phyloP scores from a whole-genome alignment of 2,888 invertebrate species.

The Nomada lathburiana region DNA sequence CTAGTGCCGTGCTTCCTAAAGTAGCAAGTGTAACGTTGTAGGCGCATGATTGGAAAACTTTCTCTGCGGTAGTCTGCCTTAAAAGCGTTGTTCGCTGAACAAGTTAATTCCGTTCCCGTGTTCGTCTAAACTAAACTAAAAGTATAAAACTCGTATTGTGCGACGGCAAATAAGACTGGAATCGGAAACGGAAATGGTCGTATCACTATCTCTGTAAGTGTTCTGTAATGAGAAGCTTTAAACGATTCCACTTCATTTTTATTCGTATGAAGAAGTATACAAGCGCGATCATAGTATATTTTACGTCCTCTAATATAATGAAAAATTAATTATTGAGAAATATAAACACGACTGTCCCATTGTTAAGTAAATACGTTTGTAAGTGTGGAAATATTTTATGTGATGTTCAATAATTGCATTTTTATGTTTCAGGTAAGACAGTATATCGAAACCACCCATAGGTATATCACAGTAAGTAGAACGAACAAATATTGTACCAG shows the following conservation, averaged over 20 bases:
- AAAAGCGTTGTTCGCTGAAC: conserved; percentile 10
- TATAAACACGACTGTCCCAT: neutral
- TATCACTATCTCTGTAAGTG: too few species aligned
- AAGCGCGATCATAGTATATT: too few species aligned
- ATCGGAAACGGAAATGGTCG: neutral
- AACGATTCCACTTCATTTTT: too few species aligned
- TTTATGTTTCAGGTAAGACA: conserved; percentile 70
- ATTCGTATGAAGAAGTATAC: too few species aligned
- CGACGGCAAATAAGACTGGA: neutral
- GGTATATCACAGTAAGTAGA: neutral
- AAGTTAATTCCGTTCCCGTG: conserved; percentile 18
- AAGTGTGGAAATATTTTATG: neutral
- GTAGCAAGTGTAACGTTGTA: conserved; percentile 23
- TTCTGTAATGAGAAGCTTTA: too few species aligned
- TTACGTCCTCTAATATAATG: neutral
- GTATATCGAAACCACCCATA: too few species aligned
- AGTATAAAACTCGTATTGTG: neutral
- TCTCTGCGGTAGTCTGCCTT: conserved; percentile 7
- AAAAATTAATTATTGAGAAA: neutral
- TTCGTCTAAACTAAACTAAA: neutral
- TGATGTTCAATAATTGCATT: neutral
- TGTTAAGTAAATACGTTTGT: neutral
- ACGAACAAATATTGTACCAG: neutral
- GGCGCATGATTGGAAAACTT: conserved; percentile 28
- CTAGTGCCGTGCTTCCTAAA: conserved; percentile 1